Conservation (phyloP, 1,140 invertebrate species). For the Meloidogyne floridensis region DNA sequence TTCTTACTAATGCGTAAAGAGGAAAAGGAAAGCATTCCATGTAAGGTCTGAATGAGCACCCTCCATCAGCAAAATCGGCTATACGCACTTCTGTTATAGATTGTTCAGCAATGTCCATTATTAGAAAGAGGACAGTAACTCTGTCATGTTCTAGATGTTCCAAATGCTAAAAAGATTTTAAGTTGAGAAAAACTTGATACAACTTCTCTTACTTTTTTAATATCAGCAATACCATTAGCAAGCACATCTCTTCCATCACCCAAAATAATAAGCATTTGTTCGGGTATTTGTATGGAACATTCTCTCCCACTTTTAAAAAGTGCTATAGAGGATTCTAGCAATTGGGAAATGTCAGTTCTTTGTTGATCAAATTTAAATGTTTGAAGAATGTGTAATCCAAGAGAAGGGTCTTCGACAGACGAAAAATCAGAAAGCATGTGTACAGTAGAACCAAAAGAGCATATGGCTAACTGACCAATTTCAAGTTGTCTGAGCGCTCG, state of each 20-base stretch:
- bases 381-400: constrained; percentile 67
- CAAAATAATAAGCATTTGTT: constrained; percentile 86
- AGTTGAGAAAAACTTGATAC: background rate
- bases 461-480: constrained; percentile 84
- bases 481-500: constrained; percentile 88
- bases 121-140: constrained; percentile 90
- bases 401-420: constrained; percentile 60
- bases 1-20: constrained; percentile 91
- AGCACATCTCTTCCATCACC: constrained; percentile 91
- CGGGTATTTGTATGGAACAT: constrained; percentile 26
- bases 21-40: constrained; percentile 96
- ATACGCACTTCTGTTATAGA: constrained; percentile 83
- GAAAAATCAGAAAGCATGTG: constrained; percentile 76
- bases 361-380: constrained; percentile 69
- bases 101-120: constrained; percentile 90
- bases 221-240: constrained; percentile 80
- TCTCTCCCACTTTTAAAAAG: constrained; percentile 62
- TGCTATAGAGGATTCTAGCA: constrained; percentile 77
- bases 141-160: constrained; percentile 77
- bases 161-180: constrained; percentile 72
- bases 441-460: constrained; percentile 87
- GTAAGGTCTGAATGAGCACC: constrained; percentile 74
- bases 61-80: constrained; percentile 66
- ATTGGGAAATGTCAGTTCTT: constrained; percentile 73
- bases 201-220: constrained; percentile 69